phyloP scores from a whole-genome alignment of 2,113 vertebrate genomes.

The Ceyx cyanopectus region DNA sequence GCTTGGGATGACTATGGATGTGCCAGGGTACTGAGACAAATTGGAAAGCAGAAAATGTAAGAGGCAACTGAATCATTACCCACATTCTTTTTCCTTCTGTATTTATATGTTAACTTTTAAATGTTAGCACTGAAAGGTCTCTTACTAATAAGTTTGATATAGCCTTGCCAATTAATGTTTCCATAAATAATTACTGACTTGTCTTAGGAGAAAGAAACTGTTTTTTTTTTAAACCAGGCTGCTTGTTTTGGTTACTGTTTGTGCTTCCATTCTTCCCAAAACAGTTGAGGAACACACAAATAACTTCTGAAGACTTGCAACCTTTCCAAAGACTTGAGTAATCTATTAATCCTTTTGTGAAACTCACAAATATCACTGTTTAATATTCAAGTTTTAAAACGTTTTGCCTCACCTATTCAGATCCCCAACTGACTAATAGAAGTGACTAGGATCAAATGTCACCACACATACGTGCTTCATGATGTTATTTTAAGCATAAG shows the following conservation, averaged over 20 bases:
- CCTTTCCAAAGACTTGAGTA: background rate
- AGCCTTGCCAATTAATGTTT: background rate
- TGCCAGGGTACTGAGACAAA: background rate
- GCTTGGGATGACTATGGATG: background rate
- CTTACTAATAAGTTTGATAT: background rate
- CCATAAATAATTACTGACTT: background rate
- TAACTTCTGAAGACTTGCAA: background rate
- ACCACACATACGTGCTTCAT: background rate
- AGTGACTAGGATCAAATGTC: background rate
- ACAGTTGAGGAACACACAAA: background rate
- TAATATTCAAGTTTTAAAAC: background rate
- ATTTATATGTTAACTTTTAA: background rate
- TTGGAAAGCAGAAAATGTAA: background rate
- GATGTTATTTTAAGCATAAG: background rate
- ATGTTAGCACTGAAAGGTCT: background rate
- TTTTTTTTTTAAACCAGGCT: background rate
- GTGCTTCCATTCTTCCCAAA: background rate
- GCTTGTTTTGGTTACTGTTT: background rate
- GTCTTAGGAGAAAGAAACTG: background rate
- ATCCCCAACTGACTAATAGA: background rate
- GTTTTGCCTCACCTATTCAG: background rate
- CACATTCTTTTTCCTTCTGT: background rate
- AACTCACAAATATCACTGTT: background rate
- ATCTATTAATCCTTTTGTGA: background rate
- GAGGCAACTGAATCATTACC: background rate